Evolutionary conservation across 2,888 invertebrate genomes (phyloP).

Genomic region (Lucinisca nassula): DNA sequence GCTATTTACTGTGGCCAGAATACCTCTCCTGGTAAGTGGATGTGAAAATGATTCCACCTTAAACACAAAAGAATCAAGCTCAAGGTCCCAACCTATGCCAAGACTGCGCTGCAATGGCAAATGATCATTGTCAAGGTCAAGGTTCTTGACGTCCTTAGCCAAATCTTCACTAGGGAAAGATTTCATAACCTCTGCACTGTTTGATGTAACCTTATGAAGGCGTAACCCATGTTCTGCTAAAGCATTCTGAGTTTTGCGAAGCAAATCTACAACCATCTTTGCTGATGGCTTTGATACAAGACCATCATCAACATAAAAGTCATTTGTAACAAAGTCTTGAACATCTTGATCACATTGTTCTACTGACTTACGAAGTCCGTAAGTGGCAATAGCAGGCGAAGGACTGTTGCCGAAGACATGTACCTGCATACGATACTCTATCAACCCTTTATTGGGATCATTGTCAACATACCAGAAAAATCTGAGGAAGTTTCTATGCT

Average conservation of each 20-base stretch:
- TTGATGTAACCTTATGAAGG: slow-evolving; percentile 51
- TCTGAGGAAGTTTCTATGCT: no score
- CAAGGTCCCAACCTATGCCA: slow-evolving; percentile 50
- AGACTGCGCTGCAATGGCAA: slow-evolving; percentile 34
- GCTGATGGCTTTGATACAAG: not conserved
- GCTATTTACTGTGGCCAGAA: slow-evolving; percentile 61
- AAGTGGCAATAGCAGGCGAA: no score
- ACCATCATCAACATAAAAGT: no score
- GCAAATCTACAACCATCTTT: no score
- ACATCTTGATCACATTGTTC: no score
- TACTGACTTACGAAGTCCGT: no score
- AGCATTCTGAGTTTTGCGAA: not conserved
- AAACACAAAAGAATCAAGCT: slow-evolving; percentile 54
- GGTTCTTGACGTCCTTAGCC: slow-evolving; percentile 9
- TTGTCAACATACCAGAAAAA: no score
- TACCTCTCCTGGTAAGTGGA: slow-evolving; percentile 55
- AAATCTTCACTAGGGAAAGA: slow-evolving; percentile 36
- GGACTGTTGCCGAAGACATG: no score
- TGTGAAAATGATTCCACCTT: slow-evolving; percentile 15
- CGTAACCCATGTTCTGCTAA: not conserved
- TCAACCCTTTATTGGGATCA: no score
- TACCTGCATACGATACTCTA: no score
- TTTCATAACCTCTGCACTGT: slow-evolving; percentile 26
- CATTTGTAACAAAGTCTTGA: no score
- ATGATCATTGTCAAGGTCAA: slow-evolving; percentile 1